Percentiles rank a stretch among this genome's conserved stretches.
Evolutionary conservation across 2,888 invertebrate genomes (phyloP).

Genomic region (Orthonychiurus folsomi): DNA sequence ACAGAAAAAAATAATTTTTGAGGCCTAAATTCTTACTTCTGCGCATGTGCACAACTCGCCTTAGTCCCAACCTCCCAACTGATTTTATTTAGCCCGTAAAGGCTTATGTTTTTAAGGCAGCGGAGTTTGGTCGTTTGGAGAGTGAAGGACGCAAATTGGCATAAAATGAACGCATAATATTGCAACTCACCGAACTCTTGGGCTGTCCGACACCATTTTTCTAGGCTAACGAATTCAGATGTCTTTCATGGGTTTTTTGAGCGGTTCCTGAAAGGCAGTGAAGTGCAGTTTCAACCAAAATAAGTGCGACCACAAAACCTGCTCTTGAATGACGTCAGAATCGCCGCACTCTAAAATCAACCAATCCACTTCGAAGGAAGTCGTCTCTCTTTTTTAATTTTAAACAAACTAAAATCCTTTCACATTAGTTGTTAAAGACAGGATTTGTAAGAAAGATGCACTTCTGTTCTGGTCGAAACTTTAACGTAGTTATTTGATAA

Average conservation of each 20-base stretch:
- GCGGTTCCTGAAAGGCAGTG: not conserved
- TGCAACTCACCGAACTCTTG: slow-evolving; percentile 20
- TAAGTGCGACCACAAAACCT: too few relatives aligned
- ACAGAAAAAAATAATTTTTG: not conserved
- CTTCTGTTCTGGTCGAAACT: too few relatives aligned
- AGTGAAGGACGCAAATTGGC: not conserved
- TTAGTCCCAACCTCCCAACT: not conserved
- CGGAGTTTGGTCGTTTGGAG: not conserved
- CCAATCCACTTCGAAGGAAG: too few relatives aligned
- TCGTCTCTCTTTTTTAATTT: too few relatives aligned
- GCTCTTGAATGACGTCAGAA: too few relatives aligned
- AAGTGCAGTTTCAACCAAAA: not conserved
- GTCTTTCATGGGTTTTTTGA: not conserved
- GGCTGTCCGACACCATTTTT: slow-evolving; percentile 26
- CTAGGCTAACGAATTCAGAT: not conserved
- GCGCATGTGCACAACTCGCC: too few relatives aligned
- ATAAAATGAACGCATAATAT: not conserved
- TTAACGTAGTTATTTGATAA: too few relatives aligned
- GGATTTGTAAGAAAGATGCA: too few relatives aligned
- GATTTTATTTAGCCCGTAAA: not conserved
- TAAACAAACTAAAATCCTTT: too few relatives aligned
- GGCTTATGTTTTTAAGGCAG: not conserved
- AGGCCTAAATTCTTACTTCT: too few relatives aligned
- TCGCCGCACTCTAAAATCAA: too few relatives aligned
- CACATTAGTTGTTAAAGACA: too few relatives aligned